A percentile compares a stretch with the other conserved stretches of the same genome.
These are phyloP conservation scores for Thecophora atra DNA, from an alignment of 2,888 invertebrate species.

Conservation along the genomic window DNA sequence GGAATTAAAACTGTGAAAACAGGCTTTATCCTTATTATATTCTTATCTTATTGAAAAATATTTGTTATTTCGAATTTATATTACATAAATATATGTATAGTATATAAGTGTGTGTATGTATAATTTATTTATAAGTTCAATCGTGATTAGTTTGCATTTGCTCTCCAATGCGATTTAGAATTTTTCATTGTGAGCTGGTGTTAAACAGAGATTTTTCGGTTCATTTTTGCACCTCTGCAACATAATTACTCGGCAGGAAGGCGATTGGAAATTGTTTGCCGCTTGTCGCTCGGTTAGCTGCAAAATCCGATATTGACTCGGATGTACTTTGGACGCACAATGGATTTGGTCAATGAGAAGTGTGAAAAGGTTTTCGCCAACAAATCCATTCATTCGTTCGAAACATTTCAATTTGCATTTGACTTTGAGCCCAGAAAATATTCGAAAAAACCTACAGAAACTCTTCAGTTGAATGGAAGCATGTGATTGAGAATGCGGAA, in stretches of 20 bases:
- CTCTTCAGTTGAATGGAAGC: conserved; percentile 25
- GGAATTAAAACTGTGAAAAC: no score
- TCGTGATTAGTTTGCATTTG: no score
- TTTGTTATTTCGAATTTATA: no score
- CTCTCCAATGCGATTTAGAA: not conserved
- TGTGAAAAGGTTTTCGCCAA: conserved; percentile 57
- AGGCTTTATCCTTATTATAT: no score
- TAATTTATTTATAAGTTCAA: no score
- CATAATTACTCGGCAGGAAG: conserved; percentile 63
- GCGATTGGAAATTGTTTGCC: conserved; percentile 40
- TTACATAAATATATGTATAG: no score
- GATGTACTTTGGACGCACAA: conserved; percentile 6
- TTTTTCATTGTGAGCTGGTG: conserved; percentile 52
- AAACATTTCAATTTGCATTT: conserved; percentile 64
- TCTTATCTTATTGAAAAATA: no score
- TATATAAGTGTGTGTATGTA: no score
- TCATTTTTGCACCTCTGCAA: conserved; percentile 62
- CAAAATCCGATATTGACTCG: conserved; percentile 11
- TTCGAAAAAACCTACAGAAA: conserved; percentile 28
- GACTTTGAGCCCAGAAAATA: conserved; percentile 52
- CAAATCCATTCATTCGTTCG: conserved; percentile 33
- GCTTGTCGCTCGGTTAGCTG: not conserved
- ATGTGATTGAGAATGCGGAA: conserved; percentile 32
- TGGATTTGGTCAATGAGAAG: conserved; percentile 46
- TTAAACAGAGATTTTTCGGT: conserved; percentile 63